Conservation (phyloP, 37 sponge, comb jelly and placozoan species). For the Diacarnus erythraeanus region DNA sequence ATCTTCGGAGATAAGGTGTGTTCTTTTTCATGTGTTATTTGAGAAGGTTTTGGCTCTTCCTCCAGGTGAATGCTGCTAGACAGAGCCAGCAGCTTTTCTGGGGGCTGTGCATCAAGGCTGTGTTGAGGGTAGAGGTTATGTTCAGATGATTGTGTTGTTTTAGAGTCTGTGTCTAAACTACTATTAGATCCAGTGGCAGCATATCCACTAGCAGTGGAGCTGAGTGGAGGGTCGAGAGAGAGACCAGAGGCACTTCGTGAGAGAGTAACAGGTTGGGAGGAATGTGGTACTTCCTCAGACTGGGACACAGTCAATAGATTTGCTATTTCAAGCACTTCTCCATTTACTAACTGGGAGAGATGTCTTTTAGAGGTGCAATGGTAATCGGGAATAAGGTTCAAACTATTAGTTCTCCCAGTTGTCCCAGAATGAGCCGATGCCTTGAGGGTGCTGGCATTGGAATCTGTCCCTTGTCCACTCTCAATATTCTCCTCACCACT, state of each 20-base stretch:
- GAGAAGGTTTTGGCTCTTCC: too few relatives aligned
- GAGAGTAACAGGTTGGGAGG: background rate
- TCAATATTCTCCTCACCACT: background rate
- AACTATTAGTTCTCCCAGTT: background rate
- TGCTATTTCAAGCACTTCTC: background rate
- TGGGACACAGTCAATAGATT: background rate
- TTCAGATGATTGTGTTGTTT: background rate
- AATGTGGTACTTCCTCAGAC: background rate
- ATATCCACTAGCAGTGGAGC: conserved; percentile 45
- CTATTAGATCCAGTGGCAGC: conserved; percentile 40
- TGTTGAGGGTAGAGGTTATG: background rate
- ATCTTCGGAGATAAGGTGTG: background rate
- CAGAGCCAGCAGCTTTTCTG: conserved; percentile 17
- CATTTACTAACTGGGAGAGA: background rate
- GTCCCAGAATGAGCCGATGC: conserved; percentile 2
- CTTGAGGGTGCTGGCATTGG: background rate
- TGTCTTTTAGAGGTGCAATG: background rate
- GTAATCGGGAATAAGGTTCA: background rate
- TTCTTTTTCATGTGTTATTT: too few relatives aligned
- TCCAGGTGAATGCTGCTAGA: background rate
- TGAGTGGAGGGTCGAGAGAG: conserved; percentile 11
- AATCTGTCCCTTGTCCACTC: background rate
- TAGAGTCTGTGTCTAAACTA: conserved; percentile 4
- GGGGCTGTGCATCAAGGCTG: conserved; percentile 4
- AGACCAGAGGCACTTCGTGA: conserved; percentile 25